phyloP scores from a whole-genome alignment of 2,888 invertebrate genomes.

The Callimorpha dominula region DNA sequence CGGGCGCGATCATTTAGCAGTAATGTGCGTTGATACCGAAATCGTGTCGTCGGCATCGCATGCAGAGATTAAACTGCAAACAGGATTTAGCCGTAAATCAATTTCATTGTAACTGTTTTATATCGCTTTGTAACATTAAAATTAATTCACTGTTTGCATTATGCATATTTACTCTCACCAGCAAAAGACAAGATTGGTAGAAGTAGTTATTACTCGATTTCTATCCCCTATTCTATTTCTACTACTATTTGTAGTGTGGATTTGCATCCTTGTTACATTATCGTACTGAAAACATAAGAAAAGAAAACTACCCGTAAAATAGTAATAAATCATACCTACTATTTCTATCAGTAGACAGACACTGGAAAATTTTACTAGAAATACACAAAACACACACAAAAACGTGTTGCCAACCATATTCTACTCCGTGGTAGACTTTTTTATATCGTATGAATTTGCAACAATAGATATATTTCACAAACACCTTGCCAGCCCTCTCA shows the following conservation, averaged over 20 bases:
- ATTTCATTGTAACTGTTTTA: slow-evolving; percentile 59
- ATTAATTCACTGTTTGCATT: slow-evolving; percentile 57
- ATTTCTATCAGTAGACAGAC: background rate
- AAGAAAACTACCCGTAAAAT: background rate
- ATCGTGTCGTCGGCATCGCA: slow-evolving; percentile 74
- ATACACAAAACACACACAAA: background rate
- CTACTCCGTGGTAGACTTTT: background rate
- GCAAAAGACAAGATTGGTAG: background rate
- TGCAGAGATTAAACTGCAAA: slow-evolving; percentile 80
- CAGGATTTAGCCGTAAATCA: slow-evolving; percentile 78
- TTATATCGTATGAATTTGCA: background rate
- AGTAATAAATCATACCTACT: too few species aligned
- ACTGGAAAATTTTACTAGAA: background rate
- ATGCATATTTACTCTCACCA: background rate
- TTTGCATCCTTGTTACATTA: background rate
- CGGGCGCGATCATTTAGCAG: slow-evolving; percentile 63
- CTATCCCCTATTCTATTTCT: too few species aligned
- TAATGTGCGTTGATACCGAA: slow-evolving; percentile 76
- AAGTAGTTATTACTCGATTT: background rate
- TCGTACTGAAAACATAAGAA: background rate
- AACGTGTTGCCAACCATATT: background rate
- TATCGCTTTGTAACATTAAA: slow-evolving; percentile 66
- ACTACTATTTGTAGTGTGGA: background rate
- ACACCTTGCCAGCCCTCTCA: background rate
- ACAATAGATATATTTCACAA: background rate